Percentiles rank a stretch among this genome's conserved stretches.
Conservation (phyloP, 2,113 vertebrate species). For the Mustela nigripes region DNA sequence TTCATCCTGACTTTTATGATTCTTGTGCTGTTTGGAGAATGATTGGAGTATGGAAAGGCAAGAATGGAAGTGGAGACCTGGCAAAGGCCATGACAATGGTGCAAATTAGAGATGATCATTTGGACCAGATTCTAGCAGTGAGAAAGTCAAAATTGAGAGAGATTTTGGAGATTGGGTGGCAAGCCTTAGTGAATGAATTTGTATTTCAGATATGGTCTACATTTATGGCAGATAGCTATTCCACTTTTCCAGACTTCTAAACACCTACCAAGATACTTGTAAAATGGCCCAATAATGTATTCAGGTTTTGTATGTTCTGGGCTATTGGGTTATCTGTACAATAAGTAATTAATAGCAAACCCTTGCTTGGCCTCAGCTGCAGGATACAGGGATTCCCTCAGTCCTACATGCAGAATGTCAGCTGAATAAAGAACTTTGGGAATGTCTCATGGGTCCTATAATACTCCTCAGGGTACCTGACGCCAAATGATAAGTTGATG, state of each 20-base stretch:
- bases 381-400: not conserved
- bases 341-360: constrained; percentile 21
- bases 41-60: not conserved
- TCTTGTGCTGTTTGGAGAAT: constrained; percentile 33
- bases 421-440: constrained; percentile 25
- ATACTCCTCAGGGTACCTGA: not conserved
- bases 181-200: not conserved
- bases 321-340: not conserved
- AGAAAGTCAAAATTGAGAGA: constrained; percentile 38
- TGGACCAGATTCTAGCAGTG: not conserved
- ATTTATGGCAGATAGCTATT: not conserved
- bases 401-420: not conserved
- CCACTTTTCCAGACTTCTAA: not conserved
- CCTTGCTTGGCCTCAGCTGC: not conserved
- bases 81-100: not conserved
- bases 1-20: not conserved
- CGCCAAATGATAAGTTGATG: not conserved
- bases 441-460: not conserved
- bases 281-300: not conserved
- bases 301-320: not conserved
- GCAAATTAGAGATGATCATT: not conserved
- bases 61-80: not conserved
- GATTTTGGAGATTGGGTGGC: not conserved
- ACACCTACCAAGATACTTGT: not conserved
- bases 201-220: not conserved